Evolutionary conservation across 2,113 vertebrate genomes (phyloP).

Genomic region (Thalassoma bifasciatum): DNA sequence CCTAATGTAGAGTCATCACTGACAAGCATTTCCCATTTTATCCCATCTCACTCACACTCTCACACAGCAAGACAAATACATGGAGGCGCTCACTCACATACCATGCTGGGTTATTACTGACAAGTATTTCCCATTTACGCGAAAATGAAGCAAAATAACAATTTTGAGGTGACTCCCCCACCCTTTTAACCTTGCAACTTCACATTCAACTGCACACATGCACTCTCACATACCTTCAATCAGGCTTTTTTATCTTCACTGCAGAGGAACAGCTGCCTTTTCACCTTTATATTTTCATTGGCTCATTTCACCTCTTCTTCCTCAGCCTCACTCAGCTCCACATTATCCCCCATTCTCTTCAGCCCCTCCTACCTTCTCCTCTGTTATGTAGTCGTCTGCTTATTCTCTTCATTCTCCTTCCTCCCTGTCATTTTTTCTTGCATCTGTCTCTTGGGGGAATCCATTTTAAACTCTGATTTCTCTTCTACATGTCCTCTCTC

Average conservation of each 20-base stretch:
- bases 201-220: conserved; percentile 23
- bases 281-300: conserved; percentile 58
- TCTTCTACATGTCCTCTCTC: conserved; percentile 24
- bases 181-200: conserved; percentile 71
- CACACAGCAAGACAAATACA: conserved; percentile 15
- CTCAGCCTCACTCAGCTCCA: conserved; percentile 20
- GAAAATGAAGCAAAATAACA: conserved; percentile 64
- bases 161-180: conserved; percentile 34
- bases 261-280: conserved; percentile 37
- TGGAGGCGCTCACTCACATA: conserved; percentile 8
- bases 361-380: conserved; percentile 2
- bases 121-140: conserved; percentile 72
- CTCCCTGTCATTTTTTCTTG: conserved; percentile 36
- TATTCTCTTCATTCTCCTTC: conserved; percentile 16
- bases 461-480: conserved; percentile 34
- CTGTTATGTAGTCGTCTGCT: conserved; percentile 8
- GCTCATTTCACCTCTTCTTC: conserved; percentile 43
- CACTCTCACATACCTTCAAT: conserved; percentile 19
- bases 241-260: conserved; percentile 22
- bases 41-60: conserved; percentile 40
- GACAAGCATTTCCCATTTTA: conserved; percentile 76
- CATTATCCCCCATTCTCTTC: conserved; percentile 1
- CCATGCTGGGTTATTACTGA: conserved; percentile 63
- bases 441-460: conserved; percentile 39
- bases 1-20: conserved; percentile 65